Percentiles rank a stretch among this genome's conserved stretches.
These are phyloP conservation scores for Nannobrachium achirus DNA, from an alignment of 2,113 vertebrate genomes.

Conservation along the genomic window DNA sequence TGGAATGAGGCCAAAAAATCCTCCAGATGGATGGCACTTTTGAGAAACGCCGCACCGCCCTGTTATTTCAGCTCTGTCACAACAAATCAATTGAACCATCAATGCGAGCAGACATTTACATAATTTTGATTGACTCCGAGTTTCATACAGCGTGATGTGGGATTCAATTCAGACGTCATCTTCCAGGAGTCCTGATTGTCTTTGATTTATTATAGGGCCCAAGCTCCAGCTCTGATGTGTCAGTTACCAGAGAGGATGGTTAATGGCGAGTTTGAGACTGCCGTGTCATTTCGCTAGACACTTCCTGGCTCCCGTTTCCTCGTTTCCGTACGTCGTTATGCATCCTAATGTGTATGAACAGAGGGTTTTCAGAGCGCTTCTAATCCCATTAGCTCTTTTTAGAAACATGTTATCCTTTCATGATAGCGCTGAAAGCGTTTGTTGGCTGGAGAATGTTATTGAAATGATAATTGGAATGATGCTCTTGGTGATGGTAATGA, in stretches of 20 bases:
- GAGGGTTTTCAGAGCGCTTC: not conserved
- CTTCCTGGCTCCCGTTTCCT: not conserved
- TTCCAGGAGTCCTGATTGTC: slow-evolving; percentile 16
- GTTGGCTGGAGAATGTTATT: not conserved
- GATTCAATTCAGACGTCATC: slow-evolving; percentile 53
- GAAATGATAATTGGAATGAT: not conserved
- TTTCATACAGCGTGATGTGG: slow-evolving; percentile 43
- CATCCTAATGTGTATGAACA: not conserved
- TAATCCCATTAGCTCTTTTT: slow-evolving; percentile 3
- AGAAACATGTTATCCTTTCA: not conserved
- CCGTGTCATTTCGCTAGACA: not conserved
- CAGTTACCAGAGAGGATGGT: slow-evolving; percentile 27
- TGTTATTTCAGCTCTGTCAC: slow-evolving; percentile 57
- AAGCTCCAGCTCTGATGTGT: slow-evolving; percentile 2
- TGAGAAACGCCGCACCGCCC: slow-evolving; percentile 35
- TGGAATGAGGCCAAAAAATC: too few relatives aligned
- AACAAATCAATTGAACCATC: slow-evolving; percentile 65
- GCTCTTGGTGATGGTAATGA: not conserved
- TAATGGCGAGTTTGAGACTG: not conserved
- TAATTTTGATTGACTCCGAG: slow-evolving; percentile 52
- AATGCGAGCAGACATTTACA: slow-evolving; percentile 46
- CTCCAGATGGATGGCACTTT: too few relatives aligned
- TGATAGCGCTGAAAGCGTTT: not conserved
- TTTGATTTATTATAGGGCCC: slow-evolving; percentile 20
- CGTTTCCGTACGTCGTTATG: not conserved